A percentile compares a stretch with the other conserved stretches of the same genome.
Evolutionary conservation across 2,888 invertebrate genomes (phyloP).

Genomic region (Coleophora deauratella): DNA sequence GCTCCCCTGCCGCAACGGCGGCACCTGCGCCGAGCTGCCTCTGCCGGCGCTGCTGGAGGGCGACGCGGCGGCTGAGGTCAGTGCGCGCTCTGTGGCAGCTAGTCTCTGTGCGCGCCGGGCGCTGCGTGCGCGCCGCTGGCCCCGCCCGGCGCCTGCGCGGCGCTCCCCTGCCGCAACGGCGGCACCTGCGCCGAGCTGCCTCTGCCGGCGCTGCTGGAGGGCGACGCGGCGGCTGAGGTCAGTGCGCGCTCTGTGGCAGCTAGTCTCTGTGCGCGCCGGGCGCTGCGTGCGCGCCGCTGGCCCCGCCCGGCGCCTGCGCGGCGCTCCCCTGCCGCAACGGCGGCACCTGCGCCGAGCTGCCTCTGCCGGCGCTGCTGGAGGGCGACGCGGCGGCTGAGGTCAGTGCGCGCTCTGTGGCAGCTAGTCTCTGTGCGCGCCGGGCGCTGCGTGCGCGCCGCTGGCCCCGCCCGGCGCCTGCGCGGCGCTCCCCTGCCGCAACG

Average conservation of each 20-base stretch:
- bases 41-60: constrained; percentile 30
- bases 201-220: constrained; percentile 78
- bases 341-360: constrained; percentile 82
- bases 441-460: constrained; percentile 37
- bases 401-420: constrained; percentile 46
- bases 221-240: constrained; percentile 43
- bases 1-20: constrained; percentile 64
- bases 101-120: constrained; percentile 39
- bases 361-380: constrained; percentile 78
- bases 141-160: constrained; percentile 47
- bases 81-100: constrained; percentile 45
- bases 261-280: constrained; percentile 43
- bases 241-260: constrained; percentile 47
- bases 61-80: constrained; percentile 22
- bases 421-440: constrained; percentile 45
- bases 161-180: constrained; percentile 85
- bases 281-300: constrained; percentile 38
- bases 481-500: constrained; percentile 83
- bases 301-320: constrained; percentile 48
- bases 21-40: constrained; percentile 73
- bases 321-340: constrained; percentile 85
- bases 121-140: constrained; percentile 40
- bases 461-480: constrained; percentile 48
- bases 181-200: constrained; percentile 83
- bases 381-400: constrained; percentile 46